These are phyloP conservation scores for Lasiommata megera DNA, from an alignment of 2,888 invertebrate species.

Conservation along the genomic window DNA sequence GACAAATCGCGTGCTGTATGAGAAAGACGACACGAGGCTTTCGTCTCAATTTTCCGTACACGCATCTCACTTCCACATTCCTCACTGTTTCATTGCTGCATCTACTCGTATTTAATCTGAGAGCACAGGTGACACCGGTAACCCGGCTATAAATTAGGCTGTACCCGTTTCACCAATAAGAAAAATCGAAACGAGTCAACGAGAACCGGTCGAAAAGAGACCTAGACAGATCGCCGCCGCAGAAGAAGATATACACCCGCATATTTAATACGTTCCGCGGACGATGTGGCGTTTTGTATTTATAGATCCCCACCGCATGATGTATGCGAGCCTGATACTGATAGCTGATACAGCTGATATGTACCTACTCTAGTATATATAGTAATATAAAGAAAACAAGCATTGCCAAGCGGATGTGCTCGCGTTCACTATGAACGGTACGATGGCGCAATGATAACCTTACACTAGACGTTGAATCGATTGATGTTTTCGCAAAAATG, in stretches of 20 bases:
- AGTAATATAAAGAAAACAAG: no score
- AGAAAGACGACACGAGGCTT: no score
- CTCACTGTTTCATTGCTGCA: no score
- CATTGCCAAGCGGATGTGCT: no score
- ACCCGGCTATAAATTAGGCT: constrained; percentile 9
- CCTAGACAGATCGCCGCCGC: constrained; percentile 31
- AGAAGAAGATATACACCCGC: constrained; percentile 29
- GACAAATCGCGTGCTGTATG: no score
- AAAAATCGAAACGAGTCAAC: constrained; percentile 2
- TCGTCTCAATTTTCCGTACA: no score
- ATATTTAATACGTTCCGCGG: constrained; percentile 26
- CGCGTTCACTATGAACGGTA: no score
- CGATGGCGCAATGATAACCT: no score
- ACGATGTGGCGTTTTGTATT: constrained; percentile 28
- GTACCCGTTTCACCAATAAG: constrained; percentile 1
- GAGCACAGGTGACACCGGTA: not conserved
- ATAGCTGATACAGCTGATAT: constrained; percentile 26
- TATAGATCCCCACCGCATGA: constrained; percentile 33
- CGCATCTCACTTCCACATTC: no score
- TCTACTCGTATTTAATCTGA: no score
- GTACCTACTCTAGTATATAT: not conserved
- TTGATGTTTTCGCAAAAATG: no score
- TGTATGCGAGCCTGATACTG: constrained; percentile 31
- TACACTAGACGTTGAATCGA: no score
- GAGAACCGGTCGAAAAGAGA: constrained; percentile 26